Evolutionary conservation across 1,140 invertebrate species (phyloP).

Genomic region (Zaprionus gabonicus): DNA sequence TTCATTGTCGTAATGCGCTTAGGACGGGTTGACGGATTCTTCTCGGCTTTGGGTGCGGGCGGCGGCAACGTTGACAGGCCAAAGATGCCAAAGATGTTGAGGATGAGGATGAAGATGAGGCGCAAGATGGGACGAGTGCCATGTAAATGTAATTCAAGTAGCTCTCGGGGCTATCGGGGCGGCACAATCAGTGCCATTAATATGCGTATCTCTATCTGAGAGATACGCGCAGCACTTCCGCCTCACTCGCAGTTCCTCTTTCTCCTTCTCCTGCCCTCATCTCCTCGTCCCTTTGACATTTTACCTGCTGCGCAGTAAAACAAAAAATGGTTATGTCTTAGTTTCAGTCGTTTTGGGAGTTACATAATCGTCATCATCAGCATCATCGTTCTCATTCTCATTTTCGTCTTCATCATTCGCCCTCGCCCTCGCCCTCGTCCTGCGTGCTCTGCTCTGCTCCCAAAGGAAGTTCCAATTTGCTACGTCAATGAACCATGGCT

Average conservation of each 20-base stretch:
- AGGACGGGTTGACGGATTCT: conserved; percentile 44
- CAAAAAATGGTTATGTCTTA: conserved; percentile 36
- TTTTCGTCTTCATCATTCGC: not conserved
- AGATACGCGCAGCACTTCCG: conserved; percentile 67
- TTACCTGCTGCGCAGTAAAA: conserved; percentile 19
- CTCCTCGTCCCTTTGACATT: not conserved
- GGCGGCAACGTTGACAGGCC: conserved; percentile 27
- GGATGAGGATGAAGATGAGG: not conserved
- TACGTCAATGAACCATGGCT: conserved; percentile 80
- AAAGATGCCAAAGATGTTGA: too few relatives aligned
- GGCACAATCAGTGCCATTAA: conserved; percentile 71
- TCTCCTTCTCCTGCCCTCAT: not conserved
- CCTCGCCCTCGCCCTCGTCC: not conserved
- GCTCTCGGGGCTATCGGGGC: conserved; percentile 51
- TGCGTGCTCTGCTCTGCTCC: conserved; percentile 45
- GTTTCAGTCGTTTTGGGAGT: conserved; percentile 59
- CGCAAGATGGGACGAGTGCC: conserved; percentile 25
- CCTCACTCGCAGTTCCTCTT: not conserved
- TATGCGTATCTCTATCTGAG: conserved; percentile 70
- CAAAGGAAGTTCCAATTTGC: conserved; percentile 83
- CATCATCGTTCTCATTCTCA: conserved; percentile 7
- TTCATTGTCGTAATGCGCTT: conserved; percentile 60
- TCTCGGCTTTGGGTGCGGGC: conserved; percentile 31
- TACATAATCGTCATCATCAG: conserved; percentile 40
- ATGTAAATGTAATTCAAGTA: conserved; percentile 78